Evolutionary conservation across 2,888 invertebrate species (phyloP).

Genomic region (Zeuzera pyrina): DNA sequence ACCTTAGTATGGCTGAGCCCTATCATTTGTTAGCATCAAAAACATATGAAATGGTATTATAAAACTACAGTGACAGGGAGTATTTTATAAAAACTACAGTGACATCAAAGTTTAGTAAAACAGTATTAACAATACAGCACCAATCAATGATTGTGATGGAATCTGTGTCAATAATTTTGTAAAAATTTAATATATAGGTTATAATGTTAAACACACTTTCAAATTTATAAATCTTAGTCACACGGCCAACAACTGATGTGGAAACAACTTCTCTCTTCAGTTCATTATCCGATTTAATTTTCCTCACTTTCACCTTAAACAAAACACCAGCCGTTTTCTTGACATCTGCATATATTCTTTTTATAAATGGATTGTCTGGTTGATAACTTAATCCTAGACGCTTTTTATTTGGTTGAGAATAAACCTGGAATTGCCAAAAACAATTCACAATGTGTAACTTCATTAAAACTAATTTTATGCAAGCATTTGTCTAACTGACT

Average conservation of each 20-base stretch:
- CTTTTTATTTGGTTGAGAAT: conserved; percentile 57
- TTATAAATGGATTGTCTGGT: conserved; percentile 86
- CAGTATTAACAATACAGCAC: too few relatives aligned
- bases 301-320: conserved; percentile 79
- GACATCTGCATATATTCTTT: conserved; percentile 82
- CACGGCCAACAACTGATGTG: conserved; percentile 72
- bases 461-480: too few relatives aligned
- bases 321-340: conserved; percentile 79
- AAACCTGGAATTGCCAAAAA: conserved; percentile 36
- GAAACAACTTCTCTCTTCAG: conserved; percentile 51
- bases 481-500: too few relatives aligned
- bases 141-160: too few relatives aligned
- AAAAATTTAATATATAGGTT: conserved; percentile 1
- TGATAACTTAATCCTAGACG: conserved; percentile 84
- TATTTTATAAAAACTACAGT: too few relatives aligned
- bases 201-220: conserved; percentile 64
- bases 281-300: conserved; percentile 47
- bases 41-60: too few relatives aligned
- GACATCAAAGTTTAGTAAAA: too few relatives aligned
- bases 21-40: too few relatives aligned
- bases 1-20: too few relatives aligned
- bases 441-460: too few relatives aligned
- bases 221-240: conserved; percentile 76
- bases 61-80: too few relatives aligned
- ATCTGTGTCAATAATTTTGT: conserved; percentile 1